A percentile compares a stretch with the other conserved stretches of the same genome.
phyloP scores from a whole-genome alignment of 2,797 vertebrate species.

The Okamejei kenojei region DNA sequence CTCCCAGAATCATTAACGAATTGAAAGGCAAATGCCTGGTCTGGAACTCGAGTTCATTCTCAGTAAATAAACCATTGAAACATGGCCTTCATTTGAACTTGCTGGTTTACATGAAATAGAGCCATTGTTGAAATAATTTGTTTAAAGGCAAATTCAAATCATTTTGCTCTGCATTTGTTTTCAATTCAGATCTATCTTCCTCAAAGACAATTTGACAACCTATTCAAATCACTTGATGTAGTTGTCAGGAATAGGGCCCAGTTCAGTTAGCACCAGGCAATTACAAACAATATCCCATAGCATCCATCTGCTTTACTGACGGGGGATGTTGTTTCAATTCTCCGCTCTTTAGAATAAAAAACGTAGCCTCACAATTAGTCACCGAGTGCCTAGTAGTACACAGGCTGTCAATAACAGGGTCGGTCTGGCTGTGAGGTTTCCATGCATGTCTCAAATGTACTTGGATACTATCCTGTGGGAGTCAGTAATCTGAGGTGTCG shows the following conservation, averaged over 20 bases:
- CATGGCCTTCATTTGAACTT: neutral
- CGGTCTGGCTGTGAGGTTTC: neutral
- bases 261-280: neutral
- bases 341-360: neutral
- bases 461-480: neutral
- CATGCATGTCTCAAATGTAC: neutral
- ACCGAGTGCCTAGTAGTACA: neutral
- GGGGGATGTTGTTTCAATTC: slow-evolving; percentile 2
- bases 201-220: slow-evolving; percentile 2
- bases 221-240: slow-evolving; percentile 23
- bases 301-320: slow-evolving; percentile 21
- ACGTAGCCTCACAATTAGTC: neutral
- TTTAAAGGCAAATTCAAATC: slow-evolving; percentile 25
- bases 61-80: slow-evolving; percentile 31
- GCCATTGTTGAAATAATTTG: slow-evolving; percentile 31
- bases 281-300: neutral
- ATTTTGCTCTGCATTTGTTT: slow-evolving; percentile 17
- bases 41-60: slow-evolving; percentile 26
- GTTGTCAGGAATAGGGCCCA: neutral
- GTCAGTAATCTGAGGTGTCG: neutral
- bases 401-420: neutral
- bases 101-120: neutral
- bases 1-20: slow-evolving; percentile 12
- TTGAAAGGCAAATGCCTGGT: slow-evolving; percentile 23
- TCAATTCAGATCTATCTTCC: slow-evolving; percentile 5